These are phyloP conservation scores for Elmis aenea DNA, from an alignment of 2,888 invertebrate genomes.

Conservation along the genomic window DNA sequence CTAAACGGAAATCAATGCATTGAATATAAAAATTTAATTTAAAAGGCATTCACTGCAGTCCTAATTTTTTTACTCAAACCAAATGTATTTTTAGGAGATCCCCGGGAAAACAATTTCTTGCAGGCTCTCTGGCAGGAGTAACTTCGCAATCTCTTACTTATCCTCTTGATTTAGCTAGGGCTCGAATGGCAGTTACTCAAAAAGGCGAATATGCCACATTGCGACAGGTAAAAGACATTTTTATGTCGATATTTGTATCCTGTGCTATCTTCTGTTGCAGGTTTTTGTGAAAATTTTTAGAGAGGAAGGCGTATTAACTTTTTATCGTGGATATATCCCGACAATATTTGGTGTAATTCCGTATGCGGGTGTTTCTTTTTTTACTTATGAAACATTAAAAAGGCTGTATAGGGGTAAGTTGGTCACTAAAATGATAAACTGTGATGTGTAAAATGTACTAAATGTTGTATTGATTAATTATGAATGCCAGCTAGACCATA, in stretches of 20 bases:
- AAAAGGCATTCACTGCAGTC: no score
- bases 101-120: slow-evolving; percentile 63
- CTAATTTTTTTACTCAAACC: slow-evolving; percentile 5
- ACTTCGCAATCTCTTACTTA: slow-evolving; percentile 94
- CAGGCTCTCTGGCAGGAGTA: slow-evolving; percentile 92
- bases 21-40: no score
- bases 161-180: slow-evolving; percentile 93
- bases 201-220: slow-evolving; percentile 65
- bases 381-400: slow-evolving; percentile 93
- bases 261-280: slow-evolving; percentile 28
- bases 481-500: neutral
- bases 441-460: neutral
- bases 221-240: slow-evolving; percentile 46
- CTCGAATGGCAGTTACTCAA: slow-evolving; percentile 93
- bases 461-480: neutral
- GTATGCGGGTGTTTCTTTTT: slow-evolving; percentile 96
- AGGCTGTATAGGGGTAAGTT: slow-evolving; percentile 65
- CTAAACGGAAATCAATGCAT: no score
- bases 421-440: neutral
- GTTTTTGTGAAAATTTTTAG: slow-evolving; percentile 58
- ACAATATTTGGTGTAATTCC: slow-evolving; percentile 92
- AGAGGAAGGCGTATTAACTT: slow-evolving; percentile 70
- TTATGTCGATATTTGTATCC: no score
- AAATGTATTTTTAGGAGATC: slow-evolving; percentile 32
- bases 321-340: slow-evolving; percentile 84